phyloP scores from a whole-genome alignment of 2,797 vertebrate species.

The Myoxocephalus aenaeus region DNA sequence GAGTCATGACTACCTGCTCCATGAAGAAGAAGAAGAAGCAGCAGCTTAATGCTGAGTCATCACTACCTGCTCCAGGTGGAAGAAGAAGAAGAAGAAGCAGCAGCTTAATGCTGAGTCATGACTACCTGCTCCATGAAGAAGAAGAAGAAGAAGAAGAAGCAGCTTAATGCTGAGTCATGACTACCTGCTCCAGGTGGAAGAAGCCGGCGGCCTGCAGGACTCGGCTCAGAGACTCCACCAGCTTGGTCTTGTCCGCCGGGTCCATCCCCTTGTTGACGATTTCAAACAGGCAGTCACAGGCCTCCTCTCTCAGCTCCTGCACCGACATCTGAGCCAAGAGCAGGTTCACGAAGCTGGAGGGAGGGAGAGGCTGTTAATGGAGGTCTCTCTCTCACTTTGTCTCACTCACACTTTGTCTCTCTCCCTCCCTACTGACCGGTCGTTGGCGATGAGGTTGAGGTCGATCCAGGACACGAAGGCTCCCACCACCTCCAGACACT shows the following conservation, averaged over 20 bases:
- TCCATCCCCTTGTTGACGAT: constrained; percentile 99
- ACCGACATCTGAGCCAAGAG: constrained; percentile 98
- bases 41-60: too few relatives aligned
- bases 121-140: too few relatives aligned
- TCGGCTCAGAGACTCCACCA: constrained; percentile 95
- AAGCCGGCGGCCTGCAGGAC: constrained; percentile 96
- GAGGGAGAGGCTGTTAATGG: too few relatives aligned
- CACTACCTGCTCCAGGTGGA: constrained; percentile 89
- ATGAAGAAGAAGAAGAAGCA: too few relatives aligned
- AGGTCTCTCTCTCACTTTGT: too few relatives aligned
- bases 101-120: too few relatives aligned
- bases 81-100: too few relatives aligned
- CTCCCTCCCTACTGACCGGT: constrained; percentile 79
- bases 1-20: too few relatives aligned
- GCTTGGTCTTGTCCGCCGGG: constrained; percentile 96
- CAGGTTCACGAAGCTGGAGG: constrained; percentile 91
- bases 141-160: too few relatives aligned
- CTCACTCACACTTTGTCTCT: too few relatives aligned
- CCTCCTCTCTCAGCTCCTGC: constrained; percentile 97
- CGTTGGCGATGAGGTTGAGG: constrained; percentile 97
- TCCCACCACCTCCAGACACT: constrained; percentile 99
- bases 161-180: too few relatives aligned
- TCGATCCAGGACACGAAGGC: constrained; percentile 99
- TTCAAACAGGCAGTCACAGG: constrained; percentile 98
- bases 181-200: constrained; percentile 92